Evolutionary conservation across 2,113 vertebrate species (phyloP).

Genomic region (Orientallactaga bullata): DNA sequence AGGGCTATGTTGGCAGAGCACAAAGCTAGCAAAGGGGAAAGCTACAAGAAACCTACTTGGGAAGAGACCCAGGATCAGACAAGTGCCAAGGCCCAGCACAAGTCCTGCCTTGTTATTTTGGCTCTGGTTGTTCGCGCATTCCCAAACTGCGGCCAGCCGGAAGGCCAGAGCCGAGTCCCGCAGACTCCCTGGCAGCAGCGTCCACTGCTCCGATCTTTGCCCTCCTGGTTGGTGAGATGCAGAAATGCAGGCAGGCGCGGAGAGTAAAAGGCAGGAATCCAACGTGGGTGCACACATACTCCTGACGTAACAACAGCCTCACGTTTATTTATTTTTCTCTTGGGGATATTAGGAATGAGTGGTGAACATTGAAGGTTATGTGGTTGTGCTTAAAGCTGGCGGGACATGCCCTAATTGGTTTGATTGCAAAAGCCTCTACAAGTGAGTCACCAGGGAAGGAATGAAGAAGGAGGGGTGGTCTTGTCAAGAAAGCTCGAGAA

Average conservation of each 20-base stretch:
- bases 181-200: not conserved
- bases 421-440: slow-evolving; percentile 87
- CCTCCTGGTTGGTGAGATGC: not conserved
- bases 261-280: not conserved
- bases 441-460: slow-evolving; percentile 82
- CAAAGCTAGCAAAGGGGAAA: not conserved
- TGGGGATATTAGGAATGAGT: slow-evolving; percentile 85
- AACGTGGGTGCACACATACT: not conserved
- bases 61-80: not conserved
- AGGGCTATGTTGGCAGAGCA: not conserved
- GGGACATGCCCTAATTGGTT: slow-evolving; percentile 90
- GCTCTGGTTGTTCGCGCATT: not conserved
- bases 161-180: not conserved
- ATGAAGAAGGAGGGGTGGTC: slow-evolving; percentile 59
- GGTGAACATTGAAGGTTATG: slow-evolving; percentile 82
- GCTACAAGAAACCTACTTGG: not conserved
- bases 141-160: not conserved
- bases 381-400: slow-evolving; percentile 87
- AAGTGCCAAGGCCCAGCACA: not conserved
- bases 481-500: slow-evolving; percentile 85
- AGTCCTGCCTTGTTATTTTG: not conserved
- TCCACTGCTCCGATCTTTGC: not conserved
- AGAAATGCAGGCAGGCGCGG: not conserved
- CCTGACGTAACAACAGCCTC: not conserved
- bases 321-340: slow-evolving; percentile 45